Evolutionary conservation across 2,797 vertebrate species (phyloP).

Genomic region (Oreochromis grahami): DNA sequence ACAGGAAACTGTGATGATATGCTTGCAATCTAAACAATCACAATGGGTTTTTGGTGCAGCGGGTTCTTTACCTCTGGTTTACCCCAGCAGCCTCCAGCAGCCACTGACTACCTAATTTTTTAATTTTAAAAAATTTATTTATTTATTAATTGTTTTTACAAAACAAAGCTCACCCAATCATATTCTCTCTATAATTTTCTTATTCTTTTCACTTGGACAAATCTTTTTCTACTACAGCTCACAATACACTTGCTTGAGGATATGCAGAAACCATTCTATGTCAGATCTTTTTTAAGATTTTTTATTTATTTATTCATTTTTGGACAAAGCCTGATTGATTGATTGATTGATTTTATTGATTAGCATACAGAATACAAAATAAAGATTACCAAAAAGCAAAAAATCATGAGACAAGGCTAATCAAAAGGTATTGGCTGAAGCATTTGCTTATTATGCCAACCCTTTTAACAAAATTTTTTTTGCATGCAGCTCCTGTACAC

Average conservation of each 20-base stretch:
- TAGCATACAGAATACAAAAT: too few relatives aligned
- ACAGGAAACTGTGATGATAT: background rate
- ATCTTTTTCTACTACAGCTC: background rate
- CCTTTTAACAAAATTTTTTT: too few relatives aligned
- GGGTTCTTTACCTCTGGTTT: background rate
- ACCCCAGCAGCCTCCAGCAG: background rate
- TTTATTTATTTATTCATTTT: too few relatives aligned
- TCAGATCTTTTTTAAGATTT: too few relatives aligned
- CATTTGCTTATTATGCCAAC: too few relatives aligned
- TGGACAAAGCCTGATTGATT: too few relatives aligned
- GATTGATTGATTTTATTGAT: too few relatives aligned
- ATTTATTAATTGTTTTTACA: background rate
- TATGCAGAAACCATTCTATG: background rate
- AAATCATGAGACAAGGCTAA: too few relatives aligned
- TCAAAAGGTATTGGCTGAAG: too few relatives aligned
- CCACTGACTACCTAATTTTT: background rate
- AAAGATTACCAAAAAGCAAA: too few relatives aligned
- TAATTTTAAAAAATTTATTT: background rate
- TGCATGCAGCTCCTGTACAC: too few relatives aligned
- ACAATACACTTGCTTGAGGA: background rate
- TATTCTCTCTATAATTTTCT: background rate
- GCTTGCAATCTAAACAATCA: background rate
- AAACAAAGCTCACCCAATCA: background rate
- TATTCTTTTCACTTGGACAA: background rate
- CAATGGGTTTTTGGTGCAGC: background rate